These are phyloP conservation scores for Thamnophis sirtalis DNA, from an alignment of 2,113 vertebrate species.

Conservation along the genomic window DNA sequence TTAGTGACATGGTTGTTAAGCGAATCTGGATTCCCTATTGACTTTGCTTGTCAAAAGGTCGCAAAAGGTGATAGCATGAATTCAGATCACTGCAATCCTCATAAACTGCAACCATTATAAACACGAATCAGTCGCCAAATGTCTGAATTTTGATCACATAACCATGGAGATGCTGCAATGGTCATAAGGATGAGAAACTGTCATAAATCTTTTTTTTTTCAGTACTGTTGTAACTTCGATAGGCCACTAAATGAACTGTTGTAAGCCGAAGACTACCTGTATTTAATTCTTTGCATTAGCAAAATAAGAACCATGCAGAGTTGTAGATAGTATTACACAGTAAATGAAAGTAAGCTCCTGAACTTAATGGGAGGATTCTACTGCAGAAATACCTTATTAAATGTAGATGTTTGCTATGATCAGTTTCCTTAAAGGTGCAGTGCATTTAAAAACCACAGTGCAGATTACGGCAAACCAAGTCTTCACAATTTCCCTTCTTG, in stretches of 20 bases:
- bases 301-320: not conserved
- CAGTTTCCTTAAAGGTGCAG: not conserved
- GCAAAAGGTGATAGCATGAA: not conserved
- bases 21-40: not conserved
- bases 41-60: not conserved
- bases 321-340: not conserved
- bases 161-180: not conserved
- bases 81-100: not conserved
- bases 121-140: not conserved
- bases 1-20: not conserved
- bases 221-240: not conserved
- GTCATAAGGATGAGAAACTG: not conserved
- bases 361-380: not conserved
- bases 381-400: not conserved
- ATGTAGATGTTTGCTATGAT: not conserved
- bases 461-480: not conserved
- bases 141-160: not conserved
- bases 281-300: conserved; percentile 14
- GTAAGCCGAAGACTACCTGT: not conserved
- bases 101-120: not conserved
- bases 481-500: not conserved
- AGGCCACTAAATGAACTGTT: not conserved
- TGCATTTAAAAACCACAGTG: not conserved
- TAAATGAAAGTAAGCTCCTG: not conserved
- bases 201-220: not conserved